A percentile compares a stretch with the other conserved stretches of the same genome.
Conservation (phyloP, 2,888 invertebrate genomes). For the Disparrhopalites patrizii region DNA sequence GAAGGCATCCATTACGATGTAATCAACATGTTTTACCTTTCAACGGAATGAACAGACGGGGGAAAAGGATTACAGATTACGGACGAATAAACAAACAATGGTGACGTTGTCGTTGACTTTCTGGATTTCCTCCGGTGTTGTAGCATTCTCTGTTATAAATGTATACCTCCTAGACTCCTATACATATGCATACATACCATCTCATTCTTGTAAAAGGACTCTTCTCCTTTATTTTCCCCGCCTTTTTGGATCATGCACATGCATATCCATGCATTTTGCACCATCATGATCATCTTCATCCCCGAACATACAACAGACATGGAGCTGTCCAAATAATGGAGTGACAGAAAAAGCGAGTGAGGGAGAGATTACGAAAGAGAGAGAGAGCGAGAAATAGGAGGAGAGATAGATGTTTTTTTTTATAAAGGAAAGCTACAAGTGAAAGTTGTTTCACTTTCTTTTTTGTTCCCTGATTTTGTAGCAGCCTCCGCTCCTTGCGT, state of each 20-base stretch:
- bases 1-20: constrained; percentile 17
- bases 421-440: neutral
- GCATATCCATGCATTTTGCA: neutral
- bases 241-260: neutral
- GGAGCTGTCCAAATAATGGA: no score
- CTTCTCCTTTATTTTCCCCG: neutral
- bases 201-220: no score
- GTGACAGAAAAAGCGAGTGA: no score
- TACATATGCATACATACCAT: no score
- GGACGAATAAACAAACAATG: constrained; percentile 12
- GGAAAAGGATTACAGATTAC: constrained; percentile 22
- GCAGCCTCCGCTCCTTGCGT: no score
- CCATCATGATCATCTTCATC: no score
- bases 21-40: constrained; percentile 24
- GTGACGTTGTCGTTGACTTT: neutral
- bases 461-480: neutral
- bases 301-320: no score
- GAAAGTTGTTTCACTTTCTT: neutral
- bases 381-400: neutral
- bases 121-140: neutral
- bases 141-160: neutral
- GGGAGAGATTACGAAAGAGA: no score
- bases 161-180: neutral
- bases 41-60: constrained; percentile 11
- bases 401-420: neutral